These are phyloP conservation scores for Drosophila teissieri DNA, from an alignment of 1,140 invertebrate genomes.

Conservation along the genomic window DNA sequence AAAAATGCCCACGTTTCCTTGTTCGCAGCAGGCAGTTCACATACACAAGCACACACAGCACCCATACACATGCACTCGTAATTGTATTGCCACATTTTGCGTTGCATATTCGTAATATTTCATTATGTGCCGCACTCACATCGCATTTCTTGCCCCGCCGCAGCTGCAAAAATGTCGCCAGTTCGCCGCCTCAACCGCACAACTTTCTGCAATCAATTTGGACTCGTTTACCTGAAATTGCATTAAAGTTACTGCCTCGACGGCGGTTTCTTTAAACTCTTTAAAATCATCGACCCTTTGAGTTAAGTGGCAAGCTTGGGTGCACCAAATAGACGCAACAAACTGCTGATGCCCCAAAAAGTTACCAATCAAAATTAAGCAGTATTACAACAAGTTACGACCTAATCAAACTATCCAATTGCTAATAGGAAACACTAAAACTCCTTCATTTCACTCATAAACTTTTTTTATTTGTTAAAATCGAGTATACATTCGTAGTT, in stretches of 20 bases:
- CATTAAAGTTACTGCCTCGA: slow-evolving; percentile 50
- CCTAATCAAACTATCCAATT: no score
- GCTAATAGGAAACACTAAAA: no score
- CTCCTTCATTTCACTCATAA: no score
- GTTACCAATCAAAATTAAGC: no score
- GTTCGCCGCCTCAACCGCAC: slow-evolving; percentile 36
- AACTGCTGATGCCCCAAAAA: neutral
- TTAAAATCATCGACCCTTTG: slow-evolving; percentile 7
- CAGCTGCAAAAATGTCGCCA: slow-evolving; percentile 67
- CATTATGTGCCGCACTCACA: slow-evolving; percentile 55
- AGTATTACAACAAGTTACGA: no score
- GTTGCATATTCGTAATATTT: slow-evolving; percentile 66
- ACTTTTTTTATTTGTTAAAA: no score
- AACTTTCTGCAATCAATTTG: slow-evolving; percentile 56
- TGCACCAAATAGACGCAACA: neutral
- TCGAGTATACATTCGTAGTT: neutral
- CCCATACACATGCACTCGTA: slow-evolving; percentile 23
- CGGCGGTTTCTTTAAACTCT: slow-evolving; percentile 27
- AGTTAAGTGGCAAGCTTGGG: neutral
- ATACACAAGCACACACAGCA: slow-evolving; percentile 5
- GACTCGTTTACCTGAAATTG: slow-evolving; percentile 65
- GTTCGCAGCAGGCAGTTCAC: slow-evolving; percentile 38
- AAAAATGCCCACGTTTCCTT: slow-evolving; percentile 66
- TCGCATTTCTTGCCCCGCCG: neutral
- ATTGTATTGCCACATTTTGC: slow-evolving; percentile 73